Evolutionary conservation across 1,140 invertebrate species (phyloP).

Genomic region (Pseudomyrmex dendroicus): DNA sequence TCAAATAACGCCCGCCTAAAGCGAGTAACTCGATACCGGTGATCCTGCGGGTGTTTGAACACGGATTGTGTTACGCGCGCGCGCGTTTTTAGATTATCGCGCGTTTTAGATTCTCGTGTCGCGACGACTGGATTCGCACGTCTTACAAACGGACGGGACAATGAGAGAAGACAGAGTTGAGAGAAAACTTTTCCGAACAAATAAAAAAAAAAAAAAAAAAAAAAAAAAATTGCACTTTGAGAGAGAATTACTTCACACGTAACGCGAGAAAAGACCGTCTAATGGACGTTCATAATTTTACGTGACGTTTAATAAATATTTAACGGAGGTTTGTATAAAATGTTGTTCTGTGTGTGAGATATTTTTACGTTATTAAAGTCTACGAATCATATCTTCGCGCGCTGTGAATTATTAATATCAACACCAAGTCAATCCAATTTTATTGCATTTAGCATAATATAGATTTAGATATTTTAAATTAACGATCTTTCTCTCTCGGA

Average conservation of each 20-base stretch:
- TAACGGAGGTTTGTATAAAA: too few species aligned
- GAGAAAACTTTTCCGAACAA: background rate
- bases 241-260: background rate
- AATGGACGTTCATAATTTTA: conserved; percentile 3
- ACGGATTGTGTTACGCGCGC: conserved; percentile 47
- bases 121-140: too few species aligned
- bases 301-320: too few species aligned
- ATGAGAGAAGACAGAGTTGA: background rate
- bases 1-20: conserved; percentile 56
- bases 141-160: too few species aligned
- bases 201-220: too few species aligned
- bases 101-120: background rate
- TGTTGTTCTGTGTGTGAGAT: too few species aligned
- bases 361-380: too few species aligned
- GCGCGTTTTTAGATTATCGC: conserved; percentile 48
- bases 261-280: background rate
- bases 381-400: background rate
- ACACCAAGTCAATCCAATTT: conserved; percentile 7
- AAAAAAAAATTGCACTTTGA: background rate
- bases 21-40: conserved; percentile 49
- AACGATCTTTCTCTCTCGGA: background rate
- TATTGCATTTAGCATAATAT: background rate
- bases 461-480: conserved; percentile 5
- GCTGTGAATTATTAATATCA: background rate
- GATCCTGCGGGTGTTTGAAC: conserved; percentile 56